Evolutionary conservation across 1,140 invertebrate genomes (phyloP).

Genomic region (Nixonia krombeini): DNA sequence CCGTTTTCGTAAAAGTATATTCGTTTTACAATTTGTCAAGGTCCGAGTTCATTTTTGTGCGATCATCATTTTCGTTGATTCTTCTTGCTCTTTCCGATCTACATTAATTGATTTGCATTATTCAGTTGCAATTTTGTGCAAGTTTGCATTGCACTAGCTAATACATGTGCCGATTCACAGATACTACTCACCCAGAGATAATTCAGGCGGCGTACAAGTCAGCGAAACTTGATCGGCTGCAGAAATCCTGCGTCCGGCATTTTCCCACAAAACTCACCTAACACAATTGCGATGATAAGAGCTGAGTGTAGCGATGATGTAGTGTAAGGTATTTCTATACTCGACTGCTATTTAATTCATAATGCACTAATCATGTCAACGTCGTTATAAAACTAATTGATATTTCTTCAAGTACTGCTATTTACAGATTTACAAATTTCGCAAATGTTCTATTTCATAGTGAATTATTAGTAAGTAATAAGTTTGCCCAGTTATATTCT

Average conservation of each 20-base stretch:
- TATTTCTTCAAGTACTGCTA: too few relatives aligned
- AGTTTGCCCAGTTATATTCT: too few relatives aligned
- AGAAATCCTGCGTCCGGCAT: constrained; percentile 56
- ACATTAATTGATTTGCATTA: too few relatives aligned
- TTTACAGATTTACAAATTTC: too few relatives aligned
- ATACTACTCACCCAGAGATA: constrained; percentile 59
- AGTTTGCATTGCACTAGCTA: neutral
- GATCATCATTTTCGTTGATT: too few relatives aligned
- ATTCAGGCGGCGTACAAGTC: constrained; percentile 57
- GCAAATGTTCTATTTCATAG: too few relatives aligned
- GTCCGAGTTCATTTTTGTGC: neutral
- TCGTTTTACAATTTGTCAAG: neutral
- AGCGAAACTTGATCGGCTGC: constrained; percentile 57
- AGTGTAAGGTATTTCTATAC: constrained; percentile 9
- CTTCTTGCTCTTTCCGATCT: too few relatives aligned
- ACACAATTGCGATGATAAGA: constrained; percentile 57
- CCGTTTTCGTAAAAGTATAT: too few relatives aligned
- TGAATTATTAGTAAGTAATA: too few relatives aligned
- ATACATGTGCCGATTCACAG: neutral
- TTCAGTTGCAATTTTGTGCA: neutral
- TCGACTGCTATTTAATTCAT: neutral
- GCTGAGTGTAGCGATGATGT: constrained; percentile 37
- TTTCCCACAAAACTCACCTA: constrained; percentile 71
- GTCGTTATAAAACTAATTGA: too few relatives aligned
- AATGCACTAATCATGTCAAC: neutral